Evolutionary conservation across 2,113 vertebrate species (phyloP).

Genomic region (Nibea albiflora): DNA sequence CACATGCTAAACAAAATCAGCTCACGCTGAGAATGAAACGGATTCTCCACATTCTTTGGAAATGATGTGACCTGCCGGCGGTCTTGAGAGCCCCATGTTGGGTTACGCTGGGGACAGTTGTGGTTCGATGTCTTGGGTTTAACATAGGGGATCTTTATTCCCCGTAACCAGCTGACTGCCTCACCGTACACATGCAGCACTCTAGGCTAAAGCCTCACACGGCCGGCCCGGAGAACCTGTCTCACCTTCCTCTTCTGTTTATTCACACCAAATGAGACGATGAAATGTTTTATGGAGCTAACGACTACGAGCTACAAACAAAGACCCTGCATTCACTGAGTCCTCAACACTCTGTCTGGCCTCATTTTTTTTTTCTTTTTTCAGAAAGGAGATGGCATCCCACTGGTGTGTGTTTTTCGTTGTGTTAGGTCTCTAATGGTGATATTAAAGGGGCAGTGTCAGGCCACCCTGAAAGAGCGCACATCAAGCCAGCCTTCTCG

Average conservation of each 20-base stretch:
- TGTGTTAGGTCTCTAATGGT: slow-evolving; percentile 43
- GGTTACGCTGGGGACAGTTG: slow-evolving; percentile 25
- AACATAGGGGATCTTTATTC: slow-evolving; percentile 61
- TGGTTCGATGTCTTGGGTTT: slow-evolving; percentile 40
- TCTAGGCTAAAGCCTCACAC: slow-evolving; percentile 27
- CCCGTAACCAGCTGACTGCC: slow-evolving; percentile 47
- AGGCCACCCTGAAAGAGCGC: slow-evolving; percentile 38
- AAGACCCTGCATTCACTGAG: slow-evolving; percentile 12
- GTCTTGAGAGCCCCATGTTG: slow-evolving; percentile 11
- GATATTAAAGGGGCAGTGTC: slow-evolving; percentile 54
- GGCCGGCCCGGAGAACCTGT: slow-evolving; percentile 20
- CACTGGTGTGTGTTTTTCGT: slow-evolving; percentile 40
- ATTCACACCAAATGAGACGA: slow-evolving; percentile 43
- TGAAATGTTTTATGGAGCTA: slow-evolving; percentile 41
- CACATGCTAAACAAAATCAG: slow-evolving; percentile 45
- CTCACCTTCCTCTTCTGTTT: slow-evolving; percentile 33
- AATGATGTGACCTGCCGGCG: slow-evolving; percentile 43
- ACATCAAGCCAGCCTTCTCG: slow-evolving; percentile 40
- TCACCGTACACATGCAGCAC: slow-evolving; percentile 42
- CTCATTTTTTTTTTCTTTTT: neutral
- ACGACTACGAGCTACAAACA: slow-evolving; percentile 42
- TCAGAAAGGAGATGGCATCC: slow-evolving; percentile 31
- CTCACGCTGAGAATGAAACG: slow-evolving; percentile 22
- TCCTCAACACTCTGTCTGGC: slow-evolving; percentile 11
- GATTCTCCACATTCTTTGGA: slow-evolving; percentile 63